Evolutionary conservation across 2,888 invertebrate species (phyloP).

Genomic region (Sepioteuthis lessoniana): DNA sequence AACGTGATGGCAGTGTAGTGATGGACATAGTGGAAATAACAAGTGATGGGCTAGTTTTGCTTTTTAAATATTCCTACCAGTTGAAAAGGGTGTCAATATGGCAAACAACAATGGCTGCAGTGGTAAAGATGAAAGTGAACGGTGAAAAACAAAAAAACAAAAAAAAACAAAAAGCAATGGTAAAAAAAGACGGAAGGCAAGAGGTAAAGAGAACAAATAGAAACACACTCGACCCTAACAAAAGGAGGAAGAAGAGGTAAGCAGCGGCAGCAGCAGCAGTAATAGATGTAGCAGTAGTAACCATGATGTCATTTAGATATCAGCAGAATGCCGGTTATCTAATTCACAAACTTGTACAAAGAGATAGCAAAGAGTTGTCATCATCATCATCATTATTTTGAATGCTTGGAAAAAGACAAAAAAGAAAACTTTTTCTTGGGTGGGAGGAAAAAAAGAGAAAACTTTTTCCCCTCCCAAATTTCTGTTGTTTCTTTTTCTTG

Average conservation of each 20-base stretch:
- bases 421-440: background rate
- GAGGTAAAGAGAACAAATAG: background rate
- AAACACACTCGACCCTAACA: background rate
- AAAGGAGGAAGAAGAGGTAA: background rate
- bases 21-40: background rate
- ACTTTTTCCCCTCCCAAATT: no score
- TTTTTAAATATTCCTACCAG: background rate
- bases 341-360: background rate
- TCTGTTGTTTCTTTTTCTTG: background rate
- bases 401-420: background rate
- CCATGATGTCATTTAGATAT: conserved; percentile 38
- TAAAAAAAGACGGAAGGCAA: background rate
- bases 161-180: background rate
- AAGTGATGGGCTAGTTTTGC: background rate
- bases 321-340: background rate
- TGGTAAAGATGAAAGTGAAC: conserved; percentile 24
- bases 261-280: background rate
- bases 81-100: background rate
- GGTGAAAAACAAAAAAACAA: background rate
- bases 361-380: background rate
- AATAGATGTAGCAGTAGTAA: conserved; percentile 47
- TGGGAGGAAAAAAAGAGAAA: background rate
- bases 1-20: background rate
- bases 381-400: background rate
- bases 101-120: background rate